Evolutionary conservation across 2,888 invertebrate species (phyloP).

Genomic region (Steinernema carpocapsae): DNA sequence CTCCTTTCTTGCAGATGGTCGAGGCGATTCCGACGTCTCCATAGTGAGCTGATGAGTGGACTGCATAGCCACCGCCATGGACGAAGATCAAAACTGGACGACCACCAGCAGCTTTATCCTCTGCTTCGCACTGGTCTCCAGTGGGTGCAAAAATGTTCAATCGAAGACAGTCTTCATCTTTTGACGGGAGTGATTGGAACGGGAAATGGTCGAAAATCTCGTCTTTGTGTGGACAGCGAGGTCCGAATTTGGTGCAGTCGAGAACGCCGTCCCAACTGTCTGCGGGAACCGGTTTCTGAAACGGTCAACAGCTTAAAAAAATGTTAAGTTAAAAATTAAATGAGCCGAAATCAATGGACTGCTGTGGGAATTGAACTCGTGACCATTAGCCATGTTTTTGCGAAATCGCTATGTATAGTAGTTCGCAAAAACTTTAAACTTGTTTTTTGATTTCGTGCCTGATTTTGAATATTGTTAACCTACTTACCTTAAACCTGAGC

Average conservation of each 20-base stretch:
- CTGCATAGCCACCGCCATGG: slow-evolving; percentile 54
- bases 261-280: slow-evolving; percentile 43
- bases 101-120: neutral
- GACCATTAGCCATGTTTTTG: too few species aligned
- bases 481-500: slow-evolving; percentile 51
- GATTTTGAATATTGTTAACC: too few species aligned
- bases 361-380: too few species aligned
- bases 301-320: neutral
- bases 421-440: too few species aligned
- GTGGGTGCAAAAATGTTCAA: slow-evolving; percentile 52
- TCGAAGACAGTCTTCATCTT: slow-evolving; percentile 50
- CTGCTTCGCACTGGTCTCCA: neutral
- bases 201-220: slow-evolving; percentile 32
- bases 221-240: slow-evolving; percentile 49
- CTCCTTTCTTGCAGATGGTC: slow-evolving; percentile 50
- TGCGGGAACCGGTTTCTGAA: slow-evolving; percentile 50
- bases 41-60: slow-evolving; percentile 53
- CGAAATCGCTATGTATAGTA: too few species aligned
- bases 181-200: slow-evolving; percentile 35
- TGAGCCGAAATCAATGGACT: too few species aligned
- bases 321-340: neutral
- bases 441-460: too few species aligned
- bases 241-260: slow-evolving; percentile 51
- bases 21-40: slow-evolving; percentile 54
- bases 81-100: slow-evolving; percentile 44